A percentile compares a stretch with the other conserved stretches of the same genome.
Conservation (phyloP, 2,888 invertebrate species). For the Hipparchia semele region DNA sequence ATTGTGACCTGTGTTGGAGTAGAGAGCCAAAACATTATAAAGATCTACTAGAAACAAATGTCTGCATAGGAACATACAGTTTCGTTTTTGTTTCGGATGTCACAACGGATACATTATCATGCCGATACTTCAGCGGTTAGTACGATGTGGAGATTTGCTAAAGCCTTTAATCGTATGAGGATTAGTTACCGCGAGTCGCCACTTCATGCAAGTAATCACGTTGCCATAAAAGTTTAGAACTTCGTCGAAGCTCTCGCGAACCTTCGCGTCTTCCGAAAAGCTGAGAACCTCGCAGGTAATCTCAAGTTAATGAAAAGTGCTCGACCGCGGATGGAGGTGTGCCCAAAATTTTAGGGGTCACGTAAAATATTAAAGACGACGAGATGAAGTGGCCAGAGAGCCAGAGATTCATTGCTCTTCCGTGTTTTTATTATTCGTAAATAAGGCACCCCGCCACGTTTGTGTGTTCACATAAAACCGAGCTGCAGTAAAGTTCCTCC, state of each 20-base stretch:
- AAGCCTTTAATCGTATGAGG: too few species aligned
- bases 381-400: constrained; percentile 81
- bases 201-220: constrained; percentile 78
- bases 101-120: too few species aligned
- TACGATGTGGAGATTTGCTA: too few species aligned
- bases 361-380: constrained; percentile 82
- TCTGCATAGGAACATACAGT: too few species aligned
- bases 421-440: constrained; percentile 82
- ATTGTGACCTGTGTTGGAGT: too few species aligned
- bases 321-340: constrained; percentile 60
- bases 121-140: too few species aligned
- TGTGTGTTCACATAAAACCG: constrained; percentile 76
- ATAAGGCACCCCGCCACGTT: constrained; percentile 72
- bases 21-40: too few species aligned
- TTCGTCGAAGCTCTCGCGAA: constrained; percentile 73
- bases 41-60: too few species aligned
- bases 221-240: constrained; percentile 82
- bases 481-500: constrained; percentile 68
- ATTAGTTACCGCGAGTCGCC: constrained; percentile 27
- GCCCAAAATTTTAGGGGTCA: constrained; percentile 79
- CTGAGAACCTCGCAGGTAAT: constrained; percentile 73
- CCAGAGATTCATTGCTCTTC: constrained; percentile 80
- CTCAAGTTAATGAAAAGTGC: constrained; percentile 81
- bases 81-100: too few species aligned
- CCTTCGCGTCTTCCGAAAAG: constrained; percentile 59